Base-by-base conservation (phyloP, 2,888 invertebrate genomes). In the Drosophila pseudotakahashii region DNA sequence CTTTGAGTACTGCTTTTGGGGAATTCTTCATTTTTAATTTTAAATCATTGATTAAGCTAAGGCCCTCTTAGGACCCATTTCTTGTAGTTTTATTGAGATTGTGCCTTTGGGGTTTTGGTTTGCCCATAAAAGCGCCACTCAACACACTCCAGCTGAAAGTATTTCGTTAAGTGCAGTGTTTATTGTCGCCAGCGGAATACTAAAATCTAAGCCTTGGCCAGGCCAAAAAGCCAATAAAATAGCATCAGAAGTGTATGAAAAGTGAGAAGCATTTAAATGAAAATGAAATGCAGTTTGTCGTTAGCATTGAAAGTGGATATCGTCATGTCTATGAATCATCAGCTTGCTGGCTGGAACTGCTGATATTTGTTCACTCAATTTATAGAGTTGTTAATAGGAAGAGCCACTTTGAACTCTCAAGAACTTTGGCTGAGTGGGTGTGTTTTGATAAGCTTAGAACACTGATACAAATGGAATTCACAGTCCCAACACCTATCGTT, bases 251-350 rank as follows among this genome's bases (percentile, higher is more conserved):
- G 54, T 16, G 47, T 44, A 53, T 41, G 32, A 26, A 34, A 48
- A 48, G 63, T 19, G 42, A 26, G 62, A 36, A 26, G 61, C 47
- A 53, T 64, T 55, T 59, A 64, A 51, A 78, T 59, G 52, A 57
- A 68, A 73, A 73, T 52, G 44, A 70, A 71, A 75, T 66, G 66
- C 75, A 64, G 44, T 76, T 59, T 57, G 52, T 59, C 58, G 57
- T 59, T 70, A 37, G 36, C 57, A 69, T 44, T 70, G 41, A 62
- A 63, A 62, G 52, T 47, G 34, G 42, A n/a, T 72, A 16, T 34
- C 41, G 41, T 53, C 60, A 53, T 30, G 10, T 13, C 5, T 7
- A 41, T 79, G 85, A 84, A 42, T 84, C 79, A 84, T 66, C 19
- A 11, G 26, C 7, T n/a, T 11, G 62, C 5, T 14, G 14, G 37